phyloP scores from a whole-genome alignment of 2,113 vertebrate species.

The Plecturocebus donacophilus region DNA sequence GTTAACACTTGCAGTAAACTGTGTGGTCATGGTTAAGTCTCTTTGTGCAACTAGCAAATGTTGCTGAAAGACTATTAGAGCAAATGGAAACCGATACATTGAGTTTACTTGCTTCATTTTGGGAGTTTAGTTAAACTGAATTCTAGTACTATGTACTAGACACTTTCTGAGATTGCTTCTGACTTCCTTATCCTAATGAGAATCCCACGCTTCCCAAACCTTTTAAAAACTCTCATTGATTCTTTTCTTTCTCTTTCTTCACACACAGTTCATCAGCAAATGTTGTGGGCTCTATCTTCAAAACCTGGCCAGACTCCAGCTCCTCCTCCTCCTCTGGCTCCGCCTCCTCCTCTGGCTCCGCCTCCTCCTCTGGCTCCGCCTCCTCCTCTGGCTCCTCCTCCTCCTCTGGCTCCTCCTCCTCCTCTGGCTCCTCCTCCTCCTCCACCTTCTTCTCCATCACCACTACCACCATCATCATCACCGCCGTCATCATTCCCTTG shows the following conservation, averaged over 20 bases:
- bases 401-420: too few relatives aligned
- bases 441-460: not conserved
- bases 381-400: too few relatives aligned
- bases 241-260: not conserved
- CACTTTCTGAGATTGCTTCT: not conserved
- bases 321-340: not conserved
- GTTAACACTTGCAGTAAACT: constrained; percentile 6
- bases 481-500: not conserved
- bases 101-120: constrained; percentile 16
- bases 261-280: not conserved
- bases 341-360: too few relatives aligned
- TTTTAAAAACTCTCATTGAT: not conserved
- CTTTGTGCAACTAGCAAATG: constrained; percentile 64
- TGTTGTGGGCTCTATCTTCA: not conserved
- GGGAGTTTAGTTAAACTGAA: constrained; percentile 28
- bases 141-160: not conserved
- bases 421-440: too few relatives aligned
- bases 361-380: too few relatives aligned
- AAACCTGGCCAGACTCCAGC: not conserved
- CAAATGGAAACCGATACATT: not conserved
- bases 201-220: not conserved
- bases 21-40: constrained; percentile 13
- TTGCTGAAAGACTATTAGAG: not conserved
- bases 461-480: not conserved
- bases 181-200: not conserved